Percentiles rank a stretch among this genome's conserved stretches.
phyloP scores from a whole-genome alignment of 2,113 vertebrate genomes.

The Fulica atra region DNA sequence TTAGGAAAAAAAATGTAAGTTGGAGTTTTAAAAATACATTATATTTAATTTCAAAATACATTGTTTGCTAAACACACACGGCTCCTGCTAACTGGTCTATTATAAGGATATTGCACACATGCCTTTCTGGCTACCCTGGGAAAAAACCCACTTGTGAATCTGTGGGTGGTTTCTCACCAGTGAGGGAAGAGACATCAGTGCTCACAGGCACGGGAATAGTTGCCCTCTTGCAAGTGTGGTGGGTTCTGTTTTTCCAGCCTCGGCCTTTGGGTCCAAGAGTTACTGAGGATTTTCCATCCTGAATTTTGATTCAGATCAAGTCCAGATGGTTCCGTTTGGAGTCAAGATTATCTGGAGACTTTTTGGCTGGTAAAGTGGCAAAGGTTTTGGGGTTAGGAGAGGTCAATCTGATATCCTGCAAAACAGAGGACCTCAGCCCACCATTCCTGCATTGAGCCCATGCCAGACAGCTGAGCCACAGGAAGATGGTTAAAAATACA shows the following conservation, averaged over 20 bases:
- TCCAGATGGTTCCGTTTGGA: not conserved
- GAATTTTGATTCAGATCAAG: constrained; percentile 15
- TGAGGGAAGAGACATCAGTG: not conserved
- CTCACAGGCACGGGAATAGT: not conserved
- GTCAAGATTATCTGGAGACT: not conserved
- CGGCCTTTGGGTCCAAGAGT: not conserved
- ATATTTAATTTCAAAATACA: constrained; percentile 69
- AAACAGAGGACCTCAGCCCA: not conserved
- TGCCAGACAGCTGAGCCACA: not conserved
- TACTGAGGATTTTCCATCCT: not conserved
- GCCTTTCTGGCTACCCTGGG: constrained; percentile 29
- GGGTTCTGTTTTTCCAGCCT: constrained; percentile 15
- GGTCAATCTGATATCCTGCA: not conserved
- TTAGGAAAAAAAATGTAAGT: constrained; percentile 55
- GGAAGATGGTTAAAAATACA: not conserved
- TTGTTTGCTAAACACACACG: constrained; percentile 67
- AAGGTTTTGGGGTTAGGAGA: not conserved
- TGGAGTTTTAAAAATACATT: constrained; percentile 38
- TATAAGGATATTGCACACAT: constrained; percentile 47
- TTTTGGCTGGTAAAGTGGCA: not conserved
- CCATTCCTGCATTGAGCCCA: not conserved
- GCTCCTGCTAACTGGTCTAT: constrained; percentile 61
- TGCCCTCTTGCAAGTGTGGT: not conserved
- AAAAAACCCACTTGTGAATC: constrained; percentile 13
- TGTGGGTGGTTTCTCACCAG: constrained; percentile 36